phyloP scores from a whole-genome alignment of 2,797 vertebrate genomes.

The Scomberomorus guttatus region DNA sequence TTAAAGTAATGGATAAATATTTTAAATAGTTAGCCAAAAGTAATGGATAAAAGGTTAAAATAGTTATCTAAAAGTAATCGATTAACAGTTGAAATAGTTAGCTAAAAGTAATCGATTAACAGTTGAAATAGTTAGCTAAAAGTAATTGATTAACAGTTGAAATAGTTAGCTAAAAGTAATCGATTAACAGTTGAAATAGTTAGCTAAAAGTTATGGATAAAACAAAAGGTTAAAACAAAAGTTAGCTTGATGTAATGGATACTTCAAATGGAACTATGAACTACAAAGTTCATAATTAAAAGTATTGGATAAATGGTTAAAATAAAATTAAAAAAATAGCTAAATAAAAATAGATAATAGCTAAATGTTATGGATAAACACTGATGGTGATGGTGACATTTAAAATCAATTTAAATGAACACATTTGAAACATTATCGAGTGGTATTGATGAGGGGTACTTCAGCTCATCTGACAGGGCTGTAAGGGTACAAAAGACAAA shows the following conservation, averaged over 20 bases:
- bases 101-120: not conserved
- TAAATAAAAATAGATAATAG: too few species aligned
- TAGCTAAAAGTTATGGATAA: not conserved
- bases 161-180: not conserved
- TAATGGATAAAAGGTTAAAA: too few species aligned
- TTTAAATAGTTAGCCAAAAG: not conserved
- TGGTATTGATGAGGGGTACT: not conserved
- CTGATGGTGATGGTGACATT: too few species aligned
- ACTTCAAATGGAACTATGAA: too few species aligned
- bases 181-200: not conserved
- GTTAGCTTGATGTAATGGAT: not conserved
- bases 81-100: not conserved
- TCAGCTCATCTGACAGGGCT: too few species aligned
- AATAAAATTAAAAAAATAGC: too few species aligned
- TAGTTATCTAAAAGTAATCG: too few species aligned
- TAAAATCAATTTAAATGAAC: not conserved
- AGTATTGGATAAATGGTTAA: not conserved
- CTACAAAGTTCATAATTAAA: too few species aligned
- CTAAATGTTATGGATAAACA: not conserved
- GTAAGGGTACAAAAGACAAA: too few species aligned
- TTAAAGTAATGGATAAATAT: not conserved
- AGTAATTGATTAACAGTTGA: not conserved
- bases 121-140: not conserved
- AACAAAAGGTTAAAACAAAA: not conserved
- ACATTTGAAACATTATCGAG: not conserved